phyloP scores from a whole-genome alignment of 2,797 vertebrate species.

The Clamator glandarius region DNA sequence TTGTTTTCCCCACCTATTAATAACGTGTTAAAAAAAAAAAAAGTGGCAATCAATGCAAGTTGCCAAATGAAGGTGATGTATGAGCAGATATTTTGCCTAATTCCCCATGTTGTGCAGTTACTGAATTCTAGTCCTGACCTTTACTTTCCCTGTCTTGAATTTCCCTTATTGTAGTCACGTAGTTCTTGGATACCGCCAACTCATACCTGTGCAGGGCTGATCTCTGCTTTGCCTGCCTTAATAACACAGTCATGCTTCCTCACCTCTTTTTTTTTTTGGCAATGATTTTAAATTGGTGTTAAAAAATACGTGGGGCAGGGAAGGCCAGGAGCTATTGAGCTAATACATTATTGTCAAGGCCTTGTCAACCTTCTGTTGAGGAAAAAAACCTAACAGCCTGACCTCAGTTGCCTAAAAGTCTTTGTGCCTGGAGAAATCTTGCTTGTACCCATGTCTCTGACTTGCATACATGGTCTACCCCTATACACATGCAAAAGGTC shows the following conservation, averaged over 20 bases:
- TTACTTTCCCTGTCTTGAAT: neutral
- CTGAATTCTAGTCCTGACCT: neutral
- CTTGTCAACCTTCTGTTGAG: neutral
- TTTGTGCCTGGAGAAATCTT: no score
- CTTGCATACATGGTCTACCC: no score
- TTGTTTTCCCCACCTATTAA: neutral
- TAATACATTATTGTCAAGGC: accelerated
- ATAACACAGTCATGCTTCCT: neutral
- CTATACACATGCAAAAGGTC: no score
- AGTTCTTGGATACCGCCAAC: no score
- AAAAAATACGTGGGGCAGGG: neutral
- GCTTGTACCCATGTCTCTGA: no score
- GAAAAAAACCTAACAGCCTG: no score
- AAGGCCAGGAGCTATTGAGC: accelerated
- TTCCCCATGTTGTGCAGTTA: neutral
- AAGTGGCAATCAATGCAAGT: neutral
- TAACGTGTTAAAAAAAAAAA: neutral
- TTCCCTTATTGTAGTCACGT: neutral
- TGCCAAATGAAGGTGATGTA: neutral
- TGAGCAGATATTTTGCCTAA: neutral
- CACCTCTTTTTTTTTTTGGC: neutral
- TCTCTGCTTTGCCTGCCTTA: neutral
- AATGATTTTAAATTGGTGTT: neutral
- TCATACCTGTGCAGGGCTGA: neutral
- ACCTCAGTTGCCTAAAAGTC: no score